Base-by-base conservation (phyloP, 2,113 vertebrate species). In the Pelodiscus sinensis region DNA sequence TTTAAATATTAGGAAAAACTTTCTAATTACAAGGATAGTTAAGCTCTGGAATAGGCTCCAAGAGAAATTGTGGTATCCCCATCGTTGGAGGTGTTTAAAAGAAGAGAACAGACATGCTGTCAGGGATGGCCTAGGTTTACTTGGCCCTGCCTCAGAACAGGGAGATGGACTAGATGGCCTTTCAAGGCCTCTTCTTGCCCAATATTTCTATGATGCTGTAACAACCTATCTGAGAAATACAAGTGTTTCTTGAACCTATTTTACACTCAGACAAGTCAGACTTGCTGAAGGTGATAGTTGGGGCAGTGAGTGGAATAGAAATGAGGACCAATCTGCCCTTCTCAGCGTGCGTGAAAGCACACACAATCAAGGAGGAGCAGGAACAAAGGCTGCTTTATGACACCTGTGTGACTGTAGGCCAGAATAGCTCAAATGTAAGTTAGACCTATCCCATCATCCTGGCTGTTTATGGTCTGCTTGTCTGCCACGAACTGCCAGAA, bases 381-480 rank as follows among this genome's bases (percentile, higher is more conserved):
- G 35, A 11, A 35, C 19, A 73, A 73, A 38, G 35, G n/a, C 68
- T 79, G 79, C 0, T 81, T 92, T 82, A 57, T 81, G n/a, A 2
- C 57, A 24, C 71, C 11, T 79, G 58, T 31, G 52, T 73, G 18
- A 11, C 24, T n/a, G 24, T 54, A 60, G 12, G n/a, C 80, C 22
- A 78, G 29, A 77, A 62, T 25, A 89, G 44, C 13, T 89, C 68
- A 68, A 54, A 29, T 31, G 7, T 44, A 84, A 86, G 80, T 0
- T 9, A 86, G 27, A 68, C 16, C 79, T 88, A 57, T 54, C 85
- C 15, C 0, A 1, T 1, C 0, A 22, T 60, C 57, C 75, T 19
- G 21, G 10, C 25, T 56, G 5, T 1, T 11, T 11, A 79, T 24
- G 65, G 81, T 44, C 15, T 13, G 9, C 83, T 4, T 6, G 0